Percentiles rank a stretch among this genome's conserved stretches.
These are phyloP conservation scores for Cephus nigrinus DNA, from an alignment of 2,888 invertebrate genomes.

Conservation along the genomic window DNA sequence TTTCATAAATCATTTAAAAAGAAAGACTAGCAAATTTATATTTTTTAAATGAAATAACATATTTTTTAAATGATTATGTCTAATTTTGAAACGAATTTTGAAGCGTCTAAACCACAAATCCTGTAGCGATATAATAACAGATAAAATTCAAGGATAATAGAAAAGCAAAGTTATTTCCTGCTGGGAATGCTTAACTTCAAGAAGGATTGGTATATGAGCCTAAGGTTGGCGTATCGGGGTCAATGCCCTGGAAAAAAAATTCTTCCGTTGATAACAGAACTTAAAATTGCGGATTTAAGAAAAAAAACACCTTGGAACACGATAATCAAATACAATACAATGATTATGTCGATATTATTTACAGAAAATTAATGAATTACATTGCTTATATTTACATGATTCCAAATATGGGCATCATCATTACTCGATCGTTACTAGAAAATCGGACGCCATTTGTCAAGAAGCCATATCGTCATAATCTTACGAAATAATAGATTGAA, in stretches of 20 bases:
- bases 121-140: not conserved
- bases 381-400: not conserved
- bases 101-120: too few species aligned
- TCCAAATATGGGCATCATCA: not conserved
- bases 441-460: not conserved
- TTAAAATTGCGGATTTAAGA: not conserved
- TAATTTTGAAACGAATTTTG: too few species aligned
- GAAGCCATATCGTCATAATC: not conserved
- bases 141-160: not conserved
- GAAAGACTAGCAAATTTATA: not conserved
- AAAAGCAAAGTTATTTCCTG: not conserved
- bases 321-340: not conserved
- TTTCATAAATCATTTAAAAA: not conserved
- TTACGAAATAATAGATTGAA: not conserved
- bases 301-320: not conserved
- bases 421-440: not conserved
- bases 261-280: not conserved
- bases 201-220: not conserved
- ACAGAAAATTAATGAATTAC: not conserved
- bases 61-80: too few species aligned
- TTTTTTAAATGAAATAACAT: not conserved
- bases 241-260: not conserved
- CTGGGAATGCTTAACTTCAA: not conserved
- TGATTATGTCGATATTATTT: not conserved
- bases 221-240: not conserved